Evolutionary conservation across 2,797 vertebrate genomes (phyloP).

Genomic region (Nyctibius grandis): DNA sequence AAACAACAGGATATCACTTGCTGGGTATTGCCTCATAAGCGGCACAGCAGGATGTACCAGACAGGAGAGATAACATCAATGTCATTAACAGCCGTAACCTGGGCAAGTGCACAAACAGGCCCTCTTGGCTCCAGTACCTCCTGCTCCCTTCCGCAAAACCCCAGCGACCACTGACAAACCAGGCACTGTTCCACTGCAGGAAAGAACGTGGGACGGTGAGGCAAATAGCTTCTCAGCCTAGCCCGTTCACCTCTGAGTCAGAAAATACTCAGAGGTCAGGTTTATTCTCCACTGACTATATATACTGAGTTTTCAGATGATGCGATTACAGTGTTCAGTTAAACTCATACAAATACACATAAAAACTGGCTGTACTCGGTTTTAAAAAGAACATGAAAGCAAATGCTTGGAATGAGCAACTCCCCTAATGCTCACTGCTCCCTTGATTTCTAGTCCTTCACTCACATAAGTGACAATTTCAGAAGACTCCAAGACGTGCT

Average conservation of each 20-base stretch:
- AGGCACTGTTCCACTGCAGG: not conserved
- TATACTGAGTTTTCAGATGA: not conserved
- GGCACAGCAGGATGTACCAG: constrained; percentile 4
- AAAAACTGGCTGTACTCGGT: not conserved
- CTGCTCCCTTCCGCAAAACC: not conserved
- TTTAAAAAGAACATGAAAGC: not conserved
- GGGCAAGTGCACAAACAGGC: constrained; percentile 1
- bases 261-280: not conserved
- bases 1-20: constrained; percentile 41
- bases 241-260: not conserved
- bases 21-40: not conserved
- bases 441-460: not conserved
- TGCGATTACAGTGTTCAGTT: not conserved
- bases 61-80: constrained; percentile 23
- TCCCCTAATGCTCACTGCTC: not conserved
- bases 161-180: not conserved
- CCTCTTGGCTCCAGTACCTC: not conserved
- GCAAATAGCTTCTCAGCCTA: not conserved
- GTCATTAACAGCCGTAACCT: not conserved
- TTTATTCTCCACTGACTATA: not conserved
- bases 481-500: not conserved
- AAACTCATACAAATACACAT: not conserved
- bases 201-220: not conserved
- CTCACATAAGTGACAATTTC: not conserved
- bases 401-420: not conserved